A percentile compares a stretch with the other conserved stretches of the same genome.
Evolutionary conservation across 37 sponge, comb jelly and placozoan species (phyloP).

Genomic region (Ephydatia muelleri): DNA sequence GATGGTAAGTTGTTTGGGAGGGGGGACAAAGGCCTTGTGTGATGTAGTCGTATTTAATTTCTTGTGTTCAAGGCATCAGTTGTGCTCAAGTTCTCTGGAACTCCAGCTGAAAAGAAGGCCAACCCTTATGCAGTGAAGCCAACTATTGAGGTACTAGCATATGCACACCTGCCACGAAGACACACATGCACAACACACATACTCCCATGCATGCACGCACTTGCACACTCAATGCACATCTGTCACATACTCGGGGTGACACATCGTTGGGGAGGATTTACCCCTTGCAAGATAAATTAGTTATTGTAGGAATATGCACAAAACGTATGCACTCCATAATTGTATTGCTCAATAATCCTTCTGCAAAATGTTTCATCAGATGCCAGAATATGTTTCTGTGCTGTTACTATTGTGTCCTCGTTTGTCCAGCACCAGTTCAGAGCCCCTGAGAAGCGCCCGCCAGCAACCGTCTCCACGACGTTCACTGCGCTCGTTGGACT

Average conservation of each 20-base stretch:
- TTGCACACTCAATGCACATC: too few relatives aligned
- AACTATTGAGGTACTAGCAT: slow-evolving; percentile 63
- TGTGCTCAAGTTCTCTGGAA: slow-evolving; percentile 50
- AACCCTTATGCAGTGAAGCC: slow-evolving; percentile 56
- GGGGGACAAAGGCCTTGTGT: background rate
- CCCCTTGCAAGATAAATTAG: too few relatives aligned
- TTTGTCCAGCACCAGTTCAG: slow-evolving; percentile 74
- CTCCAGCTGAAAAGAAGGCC: slow-evolving; percentile 13
- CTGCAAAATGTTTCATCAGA: too few relatives aligned
- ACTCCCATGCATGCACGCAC: background rate
- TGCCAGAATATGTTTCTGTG: background rate
- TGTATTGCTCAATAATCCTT: too few relatives aligned
- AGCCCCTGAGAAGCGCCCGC: slow-evolving; percentile 86
- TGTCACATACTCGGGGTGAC: too few relatives aligned
- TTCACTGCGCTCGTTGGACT: slow-evolving; percentile 76
- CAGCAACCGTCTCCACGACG: slow-evolving; percentile 61
- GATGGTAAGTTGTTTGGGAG: slow-evolving; percentile 40
- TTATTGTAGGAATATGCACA: too few relatives aligned
- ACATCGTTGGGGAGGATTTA: too few relatives aligned
- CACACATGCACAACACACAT: too few relatives aligned
- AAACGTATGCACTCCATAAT: too few relatives aligned
- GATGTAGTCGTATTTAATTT: background rate
- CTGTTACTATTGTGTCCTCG: background rate
- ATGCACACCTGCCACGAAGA: too few relatives aligned
- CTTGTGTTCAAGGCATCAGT: slow-evolving; percentile 40